Evolutionary conservation across 2,888 invertebrate genomes (phyloP).

Genomic region (Dimorphilus gyrociliatus): DNA sequence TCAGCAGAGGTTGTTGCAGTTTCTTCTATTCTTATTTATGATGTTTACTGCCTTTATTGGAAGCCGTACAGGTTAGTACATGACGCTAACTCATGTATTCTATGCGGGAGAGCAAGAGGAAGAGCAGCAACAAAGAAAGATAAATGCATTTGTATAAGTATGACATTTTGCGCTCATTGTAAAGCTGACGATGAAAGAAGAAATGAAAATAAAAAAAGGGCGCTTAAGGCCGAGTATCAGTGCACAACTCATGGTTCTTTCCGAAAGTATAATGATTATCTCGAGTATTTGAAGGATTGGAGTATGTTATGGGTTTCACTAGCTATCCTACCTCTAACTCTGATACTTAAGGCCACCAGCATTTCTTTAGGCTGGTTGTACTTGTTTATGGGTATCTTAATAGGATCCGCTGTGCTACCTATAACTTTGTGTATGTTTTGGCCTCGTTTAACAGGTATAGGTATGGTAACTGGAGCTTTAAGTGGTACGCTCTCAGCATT

Average conservation of each 20-base stretch:
- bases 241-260: constrained; percentile 28
- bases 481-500: constrained; percentile 27
- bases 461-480: constrained; percentile 29
- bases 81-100: constrained; percentile 31
- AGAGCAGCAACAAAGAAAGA: constrained; percentile 28
- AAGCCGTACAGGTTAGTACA: constrained; percentile 27
- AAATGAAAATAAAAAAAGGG: constrained; percentile 8
- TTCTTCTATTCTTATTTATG: constrained; percentile 33
- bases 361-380: constrained; percentile 34
- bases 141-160: constrained; percentile 30
- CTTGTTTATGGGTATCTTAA: constrained; percentile 35
- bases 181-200: constrained; percentile 21
- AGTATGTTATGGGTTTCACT: constrained; percentile 27
- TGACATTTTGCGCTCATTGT: constrained; percentile 24
- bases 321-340: constrained; percentile 29
- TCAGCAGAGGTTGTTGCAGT: constrained; percentile 37
- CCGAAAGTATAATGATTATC: constrained; percentile 28
- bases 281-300: constrained; percentile 30
- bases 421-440: constrained; percentile 32
- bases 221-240: constrained; percentile 24
- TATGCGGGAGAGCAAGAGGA: constrained; percentile 31
- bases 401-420: constrained; percentile 36
- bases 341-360: constrained; percentile 21
- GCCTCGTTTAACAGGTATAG: constrained; percentile 26
- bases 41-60: constrained; percentile 26